Percentiles rank a stretch among this genome's conserved stretches.
These are phyloP conservation scores for Pelodiscus sinensis DNA, from an alignment of 2,113 vertebrate species.

Conservation along the genomic window DNA sequence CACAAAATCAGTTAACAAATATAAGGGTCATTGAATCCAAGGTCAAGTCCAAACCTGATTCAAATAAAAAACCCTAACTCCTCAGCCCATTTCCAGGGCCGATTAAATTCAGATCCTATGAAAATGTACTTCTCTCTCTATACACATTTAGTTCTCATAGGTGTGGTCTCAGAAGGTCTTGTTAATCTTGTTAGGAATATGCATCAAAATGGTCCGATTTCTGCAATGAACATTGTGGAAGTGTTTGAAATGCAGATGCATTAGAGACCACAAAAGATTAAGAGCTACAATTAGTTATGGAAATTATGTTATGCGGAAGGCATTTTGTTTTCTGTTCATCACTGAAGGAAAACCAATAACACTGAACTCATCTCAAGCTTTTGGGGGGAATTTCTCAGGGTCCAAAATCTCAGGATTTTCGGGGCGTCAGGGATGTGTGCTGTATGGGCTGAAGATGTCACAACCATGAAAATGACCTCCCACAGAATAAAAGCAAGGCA, in stretches of 20 bases:
- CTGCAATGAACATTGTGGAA: not conserved
- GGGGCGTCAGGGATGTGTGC: not conserved
- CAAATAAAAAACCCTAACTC: not conserved
- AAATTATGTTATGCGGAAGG: not conserved
- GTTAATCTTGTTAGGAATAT: not conserved
- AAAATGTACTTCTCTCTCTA: not conserved
- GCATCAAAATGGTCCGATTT: not conserved
- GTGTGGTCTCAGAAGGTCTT: not conserved
- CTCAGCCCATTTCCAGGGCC: not conserved
- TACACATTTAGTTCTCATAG: not conserved
- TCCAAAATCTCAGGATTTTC: slow-evolving; percentile 6
- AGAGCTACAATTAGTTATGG: not conserved
- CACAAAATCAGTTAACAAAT: not conserved
- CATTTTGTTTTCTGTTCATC: not conserved
- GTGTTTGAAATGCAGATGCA: not conserved
- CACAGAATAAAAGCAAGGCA: not conserved
- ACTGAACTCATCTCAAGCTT: not conserved
- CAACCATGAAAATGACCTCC: not conserved
- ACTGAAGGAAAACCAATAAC: not conserved
- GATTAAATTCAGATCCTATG: not conserved
- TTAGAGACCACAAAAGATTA: not conserved
- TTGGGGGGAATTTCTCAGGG: not conserved
- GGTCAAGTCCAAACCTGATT: not conserved
- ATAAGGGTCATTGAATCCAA: not conserved
- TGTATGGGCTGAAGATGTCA: not conserved